Evolutionary conservation across 64 coral and sea anemone genomes (phyloP), one percentile per base, ranked within the genome.

Genomic region (Porites lutea): DNA sequence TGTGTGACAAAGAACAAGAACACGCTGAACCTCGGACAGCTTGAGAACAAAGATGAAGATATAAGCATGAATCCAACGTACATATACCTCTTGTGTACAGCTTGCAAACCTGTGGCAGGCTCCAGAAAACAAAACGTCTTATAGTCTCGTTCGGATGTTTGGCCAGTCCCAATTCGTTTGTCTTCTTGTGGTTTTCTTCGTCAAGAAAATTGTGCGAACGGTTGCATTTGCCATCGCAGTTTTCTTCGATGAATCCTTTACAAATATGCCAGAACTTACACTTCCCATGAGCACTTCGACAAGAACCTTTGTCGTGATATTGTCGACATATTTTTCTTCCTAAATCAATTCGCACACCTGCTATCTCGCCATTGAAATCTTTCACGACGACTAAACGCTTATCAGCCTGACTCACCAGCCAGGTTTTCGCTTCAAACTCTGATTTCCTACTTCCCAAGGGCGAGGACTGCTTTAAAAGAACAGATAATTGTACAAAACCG

Each of bases 221-320:
- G 49, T 48, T 13, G 67, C 90, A 92, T 23, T 44, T 15, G 3
- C 51, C 51, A 15, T 59, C 22, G 48, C 90, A 92, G 10, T 63
- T 48, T 49, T 15, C 73, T 21, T 92, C 90, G 8, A 92, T 7
- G 43, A 70, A 92, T 7, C 61, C 82, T 87, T 87, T 86, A 72
- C 91, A 92, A 53, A 92, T 63, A 50, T 92, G 91, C n/a, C 82
- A 92, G 50, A 71, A 85, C 4, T 79, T 45, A 16, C 91, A 92
- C 3, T 49, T 51, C 16, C 60, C 52, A 2, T 62, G 11, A 3
- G 54, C 48, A 0, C 59, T 19, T 78, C 3, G 50, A 79, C 91
- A 92, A 19, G 51, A 54, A 52, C 82, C 91, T 19, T 45, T 50
- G 14, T 52, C 43, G 5, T n/a, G 20, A 59, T 92, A 87, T 44